Conservation (phyloP, 2,888 invertebrate species). For the Suillia variegata region DNA sequence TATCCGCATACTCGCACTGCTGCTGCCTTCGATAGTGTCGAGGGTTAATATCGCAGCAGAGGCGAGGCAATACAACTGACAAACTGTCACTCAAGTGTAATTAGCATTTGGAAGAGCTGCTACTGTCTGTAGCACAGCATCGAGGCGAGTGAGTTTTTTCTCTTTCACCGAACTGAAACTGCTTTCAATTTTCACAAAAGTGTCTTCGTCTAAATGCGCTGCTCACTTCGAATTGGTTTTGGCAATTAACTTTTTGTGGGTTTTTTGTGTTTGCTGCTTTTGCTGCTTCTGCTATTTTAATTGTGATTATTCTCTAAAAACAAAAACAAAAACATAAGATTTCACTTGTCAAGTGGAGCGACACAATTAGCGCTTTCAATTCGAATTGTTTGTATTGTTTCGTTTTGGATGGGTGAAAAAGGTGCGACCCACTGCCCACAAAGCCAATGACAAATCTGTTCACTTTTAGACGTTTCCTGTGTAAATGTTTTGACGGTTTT, state of each 20-base stretch:
- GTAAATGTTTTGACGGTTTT: background rate
- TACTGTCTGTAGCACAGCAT: no score
- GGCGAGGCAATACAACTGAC: no score
- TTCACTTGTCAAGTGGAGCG: constrained; percentile 2
- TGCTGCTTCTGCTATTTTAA: no score
- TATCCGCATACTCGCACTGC: no score
- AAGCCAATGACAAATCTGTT: background rate
- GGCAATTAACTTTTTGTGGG: constrained; percentile 5
- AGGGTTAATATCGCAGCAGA: background rate
- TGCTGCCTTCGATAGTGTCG: background rate
- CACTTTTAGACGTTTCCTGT: background rate
- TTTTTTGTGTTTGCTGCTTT: background rate
- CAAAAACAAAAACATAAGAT: constrained; percentile 1
- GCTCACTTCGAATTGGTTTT: background rate
- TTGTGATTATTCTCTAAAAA: no score
- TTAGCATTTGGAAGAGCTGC: constrained; percentile 39
- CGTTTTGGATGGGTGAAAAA: no score
- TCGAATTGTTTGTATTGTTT: no score
- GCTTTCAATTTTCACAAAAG: constrained; percentile 13
- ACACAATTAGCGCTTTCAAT: background rate
- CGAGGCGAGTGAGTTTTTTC: background rate
- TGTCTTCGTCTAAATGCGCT: constrained; percentile 2
- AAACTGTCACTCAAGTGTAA: constrained; percentile 56
- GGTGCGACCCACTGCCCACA: background rate
- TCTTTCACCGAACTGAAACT: no score